Evolutionary conservation across 2,888 invertebrate species (phyloP), one percentile per base, ranked within the genome.

Genomic region (Brachynemurus nebulosus): DNA sequence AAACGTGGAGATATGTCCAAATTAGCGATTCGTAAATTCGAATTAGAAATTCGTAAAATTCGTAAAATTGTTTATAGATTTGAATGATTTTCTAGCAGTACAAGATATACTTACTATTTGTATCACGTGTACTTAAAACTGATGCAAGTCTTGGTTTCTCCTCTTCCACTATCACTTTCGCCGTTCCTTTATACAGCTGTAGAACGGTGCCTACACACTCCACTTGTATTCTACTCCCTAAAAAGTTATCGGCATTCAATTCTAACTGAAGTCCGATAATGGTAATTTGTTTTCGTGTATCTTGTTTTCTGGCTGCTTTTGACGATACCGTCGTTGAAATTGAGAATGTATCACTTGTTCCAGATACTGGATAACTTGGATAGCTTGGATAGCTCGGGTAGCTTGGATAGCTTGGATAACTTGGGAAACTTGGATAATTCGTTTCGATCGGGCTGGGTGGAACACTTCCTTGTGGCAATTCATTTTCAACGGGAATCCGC

Each of bases 71-170:
- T 30, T 30, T 30, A n/a, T n/a, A n/a, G n/a, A n/a, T n/a, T n/a
- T n/a, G n/a, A n/a, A n/a, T n/a, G n/a, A 25, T 25, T 25, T 9
- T 9, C 8, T 25, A 25, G 9, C 27, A 25, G 8, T 25, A 9
- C 9, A 25, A 25, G 8, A 9, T 39, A 23, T 18, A 39, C 42
- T 42, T 42, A 42, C 42, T 20, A 20, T 42, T 34, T 9, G 42
- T 42, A 12, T 78, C 78, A 48, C 77, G 70, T 48, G 80, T 80
- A 54, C 80, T 80, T 54, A 82, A 66, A 55, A 83, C 81, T 45
- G 81, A 80, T 48, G 82, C 81, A 54, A 81, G 75, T 62, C 79
- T 72, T 47, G 83, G 82, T 56, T 76, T 76, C 62, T 82, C 81
- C 66, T 82, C 81, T 61, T 79, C 79, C 56, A 82, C 68, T 54